phyloP scores from a whole-genome alignment of 1,140 invertebrate species.

The Ooceraea biroi region DNA sequence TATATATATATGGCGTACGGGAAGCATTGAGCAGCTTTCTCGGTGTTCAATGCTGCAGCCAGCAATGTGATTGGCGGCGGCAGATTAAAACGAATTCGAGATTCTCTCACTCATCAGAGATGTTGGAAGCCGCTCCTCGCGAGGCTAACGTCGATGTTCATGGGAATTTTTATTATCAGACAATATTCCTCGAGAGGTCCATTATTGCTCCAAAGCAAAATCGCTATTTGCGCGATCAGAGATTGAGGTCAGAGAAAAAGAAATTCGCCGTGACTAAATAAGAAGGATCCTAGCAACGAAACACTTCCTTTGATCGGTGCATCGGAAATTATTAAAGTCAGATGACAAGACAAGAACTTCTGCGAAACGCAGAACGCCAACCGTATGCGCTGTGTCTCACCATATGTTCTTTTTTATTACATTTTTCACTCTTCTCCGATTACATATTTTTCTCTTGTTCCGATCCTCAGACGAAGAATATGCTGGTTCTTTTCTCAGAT shows the following conservation, averaged over 20 bases:
- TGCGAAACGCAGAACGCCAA: background rate
- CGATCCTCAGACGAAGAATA: background rate
- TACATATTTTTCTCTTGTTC: background rate
- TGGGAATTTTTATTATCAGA: conserved; percentile 23
- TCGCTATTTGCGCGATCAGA: background rate
- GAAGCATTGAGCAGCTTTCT: conserved; percentile 40
- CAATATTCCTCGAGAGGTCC: background rate
- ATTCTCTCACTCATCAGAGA: conserved; percentile 7
- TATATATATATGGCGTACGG: background rate
- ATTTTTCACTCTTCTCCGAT: background rate
- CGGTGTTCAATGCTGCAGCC: conserved; percentile 21
- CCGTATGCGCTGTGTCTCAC: background rate
- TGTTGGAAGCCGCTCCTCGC: background rate
- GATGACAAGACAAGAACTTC: conserved; percentile 7
- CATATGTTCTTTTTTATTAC: background rate
- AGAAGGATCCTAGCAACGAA: background rate
- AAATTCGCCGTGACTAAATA: conserved; percentile 5
- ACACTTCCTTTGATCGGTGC: conserved; percentile 24
- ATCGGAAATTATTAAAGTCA: conserved; percentile 24
- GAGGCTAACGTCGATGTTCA: background rate
- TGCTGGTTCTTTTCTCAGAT: conserved; percentile 6
- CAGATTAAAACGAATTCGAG: conserved; percentile 44
- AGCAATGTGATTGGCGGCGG: conserved; percentile 38
- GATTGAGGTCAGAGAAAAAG: background rate
- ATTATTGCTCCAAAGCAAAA: background rate